phyloP scores from a whole-genome alignment of 2,797 vertebrate genomes.

The Phylloscopus collybita region DNA sequence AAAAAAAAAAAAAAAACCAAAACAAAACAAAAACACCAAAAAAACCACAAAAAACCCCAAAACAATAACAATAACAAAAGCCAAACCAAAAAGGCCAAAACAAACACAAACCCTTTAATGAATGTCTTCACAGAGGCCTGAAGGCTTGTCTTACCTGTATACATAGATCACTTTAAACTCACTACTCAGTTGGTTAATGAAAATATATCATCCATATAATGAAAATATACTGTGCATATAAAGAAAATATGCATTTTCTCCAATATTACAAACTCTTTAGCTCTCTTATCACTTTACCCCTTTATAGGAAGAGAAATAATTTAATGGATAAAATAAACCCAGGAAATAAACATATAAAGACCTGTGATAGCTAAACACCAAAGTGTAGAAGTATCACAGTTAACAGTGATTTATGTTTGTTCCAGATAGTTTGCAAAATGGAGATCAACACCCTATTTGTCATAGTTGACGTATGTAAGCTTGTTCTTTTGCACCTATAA shows the following conservation, averaged over 20 bases:
- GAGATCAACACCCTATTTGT: conserved; percentile 69
- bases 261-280: background rate
- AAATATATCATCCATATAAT: background rate
- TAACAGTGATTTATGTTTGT: background rate
- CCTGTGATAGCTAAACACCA: background rate
- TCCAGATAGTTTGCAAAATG: conserved; percentile 69
- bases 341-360: background rate
- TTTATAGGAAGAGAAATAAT: background rate
- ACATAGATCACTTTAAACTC: background rate
- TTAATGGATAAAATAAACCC: background rate
- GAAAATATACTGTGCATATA: background rate
- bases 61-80: too few relatives aligned
- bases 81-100: background rate
- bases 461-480: conserved; percentile 60
- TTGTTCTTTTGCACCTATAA: conserved; percentile 64
- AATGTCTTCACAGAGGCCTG: background rate
- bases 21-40: background rate
- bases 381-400: background rate
- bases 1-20: background rate
- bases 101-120: background rate
- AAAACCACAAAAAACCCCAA: too few relatives aligned
- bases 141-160: background rate
- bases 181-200: background rate
- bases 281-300: background rate
- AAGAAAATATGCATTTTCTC: background rate